Conservation (phyloP, 1,140 invertebrate species). For the Heterodera carotae region DNA sequence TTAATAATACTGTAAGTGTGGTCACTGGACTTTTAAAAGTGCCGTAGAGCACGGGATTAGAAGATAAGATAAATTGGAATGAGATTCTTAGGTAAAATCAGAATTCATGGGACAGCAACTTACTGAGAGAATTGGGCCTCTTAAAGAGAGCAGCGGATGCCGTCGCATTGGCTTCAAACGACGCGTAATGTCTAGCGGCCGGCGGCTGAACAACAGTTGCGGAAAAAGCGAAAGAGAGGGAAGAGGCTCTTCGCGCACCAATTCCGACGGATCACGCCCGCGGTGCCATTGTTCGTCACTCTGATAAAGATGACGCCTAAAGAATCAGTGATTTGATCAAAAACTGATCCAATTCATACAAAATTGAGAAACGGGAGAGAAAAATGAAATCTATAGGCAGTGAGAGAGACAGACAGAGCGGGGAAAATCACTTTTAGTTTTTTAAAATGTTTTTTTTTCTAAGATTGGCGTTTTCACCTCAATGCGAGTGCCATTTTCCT, state of each 20-base stretch:
- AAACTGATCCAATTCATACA: no score
- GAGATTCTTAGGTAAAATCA: no score
- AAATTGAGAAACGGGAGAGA: no score
- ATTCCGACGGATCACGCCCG: slow-evolving; percentile 36
- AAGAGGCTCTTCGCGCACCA: slow-evolving; percentile 48
- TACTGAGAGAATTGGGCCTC: slow-evolving; percentile 4
- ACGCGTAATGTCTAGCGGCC: slow-evolving; percentile 42
- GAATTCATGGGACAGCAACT: no score
- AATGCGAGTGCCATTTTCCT: background rate
- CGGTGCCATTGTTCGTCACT: slow-evolving; percentile 7
- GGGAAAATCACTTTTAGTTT: slow-evolving; percentile 11
- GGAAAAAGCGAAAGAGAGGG: slow-evolving; percentile 32
- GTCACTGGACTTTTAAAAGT: no score
- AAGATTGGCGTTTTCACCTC: background rate
- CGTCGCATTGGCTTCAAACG: slow-evolving; percentile 51
- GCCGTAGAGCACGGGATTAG: no score
- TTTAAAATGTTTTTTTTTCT: slow-evolving; percentile 23
- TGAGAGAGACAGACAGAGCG: no score
- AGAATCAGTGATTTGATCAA: no score
- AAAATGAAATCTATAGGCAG: no score
- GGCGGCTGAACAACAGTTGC: slow-evolving; percentile 1
- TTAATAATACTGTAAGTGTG: no score
- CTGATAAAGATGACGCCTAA: slow-evolving; percentile 38
- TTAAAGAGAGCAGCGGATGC: slow-evolving; percentile 2
- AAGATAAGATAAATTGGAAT: no score